phyloP scores from a whole-genome alignment of 2,113 vertebrate species.

The Pithys albifrons region DNA sequence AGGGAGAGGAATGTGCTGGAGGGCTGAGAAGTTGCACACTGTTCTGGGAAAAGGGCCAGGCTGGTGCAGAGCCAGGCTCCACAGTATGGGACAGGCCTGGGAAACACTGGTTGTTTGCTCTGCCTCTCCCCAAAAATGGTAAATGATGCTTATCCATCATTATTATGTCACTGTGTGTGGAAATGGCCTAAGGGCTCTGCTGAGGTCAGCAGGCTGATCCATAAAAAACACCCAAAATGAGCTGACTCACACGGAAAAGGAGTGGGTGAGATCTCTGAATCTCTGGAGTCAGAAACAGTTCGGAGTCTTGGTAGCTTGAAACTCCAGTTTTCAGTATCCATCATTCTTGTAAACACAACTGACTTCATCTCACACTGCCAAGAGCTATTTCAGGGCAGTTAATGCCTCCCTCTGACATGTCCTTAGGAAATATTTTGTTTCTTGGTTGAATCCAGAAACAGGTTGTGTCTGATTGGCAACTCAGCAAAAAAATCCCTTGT shows the following conservation, averaged over 20 bases:
- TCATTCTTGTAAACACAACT: not conserved
- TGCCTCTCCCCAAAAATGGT: not conserved
- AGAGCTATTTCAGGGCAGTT: not conserved
- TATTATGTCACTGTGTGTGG: constrained; percentile 14
- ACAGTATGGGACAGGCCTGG: not conserved
- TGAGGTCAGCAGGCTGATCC: not conserved
- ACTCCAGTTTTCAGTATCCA: not conserved
- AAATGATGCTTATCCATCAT: constrained; percentile 64
- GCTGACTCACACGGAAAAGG: not conserved
- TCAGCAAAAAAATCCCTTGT: not conserved
- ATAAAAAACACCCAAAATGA: not conserved
- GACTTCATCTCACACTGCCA: not conserved
- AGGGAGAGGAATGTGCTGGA: constrained; percentile 42
- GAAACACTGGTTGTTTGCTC: not conserved
- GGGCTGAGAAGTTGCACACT: not conserved
- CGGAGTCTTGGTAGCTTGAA: not conserved
- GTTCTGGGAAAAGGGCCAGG: constrained; percentile 42
- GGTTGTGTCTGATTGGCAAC: not conserved
- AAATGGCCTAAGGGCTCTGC: not conserved
- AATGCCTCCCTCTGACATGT: not conserved
- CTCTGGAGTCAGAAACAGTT: not conserved
- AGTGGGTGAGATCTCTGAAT: not conserved
- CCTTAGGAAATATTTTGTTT: not conserved
- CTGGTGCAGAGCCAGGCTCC: not conserved
- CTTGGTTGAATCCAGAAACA: not conserved